A percentile compares a stretch with the other conserved stretches of the same genome.
Evolutionary conservation across 1,140 invertebrate genomes (phyloP).

Genomic region (Drosophila nasuta): DNA sequence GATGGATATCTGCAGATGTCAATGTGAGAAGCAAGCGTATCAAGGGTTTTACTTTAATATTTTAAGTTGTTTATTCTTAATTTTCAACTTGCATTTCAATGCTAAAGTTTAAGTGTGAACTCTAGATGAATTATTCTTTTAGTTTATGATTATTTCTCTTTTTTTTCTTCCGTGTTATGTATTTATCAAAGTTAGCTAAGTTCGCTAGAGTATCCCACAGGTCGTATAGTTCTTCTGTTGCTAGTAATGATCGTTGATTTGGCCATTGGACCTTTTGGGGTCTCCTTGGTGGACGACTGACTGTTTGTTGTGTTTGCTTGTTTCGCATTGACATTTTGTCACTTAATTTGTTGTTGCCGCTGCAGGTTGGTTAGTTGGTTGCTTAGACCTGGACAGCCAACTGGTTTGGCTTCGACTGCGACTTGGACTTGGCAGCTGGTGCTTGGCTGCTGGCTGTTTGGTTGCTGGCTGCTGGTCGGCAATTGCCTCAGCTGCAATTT

Average conservation of each 20-base stretch:
- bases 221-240: not conserved
- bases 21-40: not conserved
- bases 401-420: conserved; percentile 31
- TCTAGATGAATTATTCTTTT: not conserved
- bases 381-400: conserved; percentile 38
- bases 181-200: not conserved
- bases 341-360: conserved; percentile 74
- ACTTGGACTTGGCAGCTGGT: conserved; percentile 30
- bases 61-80: too few species aligned
- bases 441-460: not conserved
- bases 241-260: conserved; percentile 25
- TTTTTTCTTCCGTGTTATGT: not conserved
- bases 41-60: not conserved
- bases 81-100: too few species aligned
- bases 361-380: conserved; percentile 49
- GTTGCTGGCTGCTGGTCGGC: conserved; percentile 41
- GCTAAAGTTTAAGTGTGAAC: too few species aligned
- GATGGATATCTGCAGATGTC: conserved; percentile 5
- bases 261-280: conserved; percentile 20
- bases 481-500: conserved; percentile 48
- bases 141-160: not conserved
- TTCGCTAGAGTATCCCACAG: not conserved
- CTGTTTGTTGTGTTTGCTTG: conserved; percentile 40
- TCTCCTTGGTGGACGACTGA: not conserved
- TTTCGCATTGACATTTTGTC: conserved; percentile 81